A percentile compares a stretch with the other conserved stretches of the same genome.
Evolutionary conservation across 2,797 vertebrate species (phyloP).

Genomic region (Acanthornis magna): DNA sequence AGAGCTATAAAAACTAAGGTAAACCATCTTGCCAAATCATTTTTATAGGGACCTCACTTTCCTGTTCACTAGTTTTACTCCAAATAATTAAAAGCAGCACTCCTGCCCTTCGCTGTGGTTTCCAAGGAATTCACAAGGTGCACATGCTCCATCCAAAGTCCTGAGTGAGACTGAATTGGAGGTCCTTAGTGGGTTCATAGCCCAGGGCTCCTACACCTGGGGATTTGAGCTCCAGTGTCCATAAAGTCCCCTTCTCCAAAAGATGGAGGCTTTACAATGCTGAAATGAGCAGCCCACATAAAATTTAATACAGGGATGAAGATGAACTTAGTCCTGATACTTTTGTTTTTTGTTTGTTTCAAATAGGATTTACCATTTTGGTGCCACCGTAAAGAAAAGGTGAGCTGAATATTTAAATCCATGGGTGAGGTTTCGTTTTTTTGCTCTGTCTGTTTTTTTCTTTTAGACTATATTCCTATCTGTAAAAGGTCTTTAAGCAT

Average conservation of each 20-base stretch:
- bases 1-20: slow-evolving; percentile 12
- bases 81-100: slow-evolving; percentile 34
- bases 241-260: neutral
- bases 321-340: neutral
- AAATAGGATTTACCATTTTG: neutral
- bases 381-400: neutral
- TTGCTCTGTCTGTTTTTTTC: neutral
- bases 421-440: neutral
- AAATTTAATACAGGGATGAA: neutral
- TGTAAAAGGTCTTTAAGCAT: neutral
- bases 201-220: neutral
- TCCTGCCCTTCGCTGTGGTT: neutral
- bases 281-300: neutral
- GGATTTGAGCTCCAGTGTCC: neutral
- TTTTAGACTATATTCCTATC: neutral
- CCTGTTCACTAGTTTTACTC: slow-evolving; percentile 48
- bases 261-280: neutral
- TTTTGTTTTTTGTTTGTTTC: neutral
- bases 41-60: slow-evolving; percentile 31
- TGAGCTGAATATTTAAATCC: neutral
- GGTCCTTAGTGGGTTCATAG: neutral
- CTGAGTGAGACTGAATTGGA: neutral
- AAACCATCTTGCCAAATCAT: neutral
- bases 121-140: neutral
- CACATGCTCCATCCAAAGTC: neutral